A percentile compares a stretch with the other conserved stretches of the same genome.
phyloP scores from a whole-genome alignment of 2,888 invertebrate genomes.

The Criorhina ranunculi region DNA sequence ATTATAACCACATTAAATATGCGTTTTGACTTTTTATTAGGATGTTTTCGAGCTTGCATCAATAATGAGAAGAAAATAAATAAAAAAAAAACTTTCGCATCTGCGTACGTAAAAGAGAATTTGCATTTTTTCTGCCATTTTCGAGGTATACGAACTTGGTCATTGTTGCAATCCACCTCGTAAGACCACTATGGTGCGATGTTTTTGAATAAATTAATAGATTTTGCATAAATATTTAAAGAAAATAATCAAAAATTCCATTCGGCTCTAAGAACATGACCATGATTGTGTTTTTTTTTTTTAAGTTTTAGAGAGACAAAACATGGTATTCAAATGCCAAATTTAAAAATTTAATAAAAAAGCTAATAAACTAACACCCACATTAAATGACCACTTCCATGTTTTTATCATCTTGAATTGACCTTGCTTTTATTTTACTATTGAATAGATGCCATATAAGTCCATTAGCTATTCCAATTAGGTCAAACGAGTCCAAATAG shows the following conservation, averaged over 20 bases:
- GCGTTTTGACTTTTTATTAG: too few species aligned
- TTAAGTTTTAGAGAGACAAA: too few species aligned
- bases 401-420: not conserved
- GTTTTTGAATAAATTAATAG: constrained; percentile 3
- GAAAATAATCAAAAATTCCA: constrained; percentile 3
- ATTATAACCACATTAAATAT: not conserved
- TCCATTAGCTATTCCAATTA: not conserved
- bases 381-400: not conserved
- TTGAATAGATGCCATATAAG: not conserved
- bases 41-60: too few species aligned
- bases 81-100: too few species aligned
- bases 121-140: not conserved
- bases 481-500: not conserved
- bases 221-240: constrained; percentile 1
- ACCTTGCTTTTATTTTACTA: constrained; percentile 6
- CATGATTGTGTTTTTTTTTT: too few species aligned
- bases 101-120: not conserved
- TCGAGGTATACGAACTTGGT: not conserved
- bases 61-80: too few species aligned
- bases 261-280: not conserved
- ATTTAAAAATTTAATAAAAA: constrained; percentile 9
- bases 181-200: constrained; percentile 9
- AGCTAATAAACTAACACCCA: constrained; percentile 22
- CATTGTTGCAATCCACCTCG: constrained; percentile 3
- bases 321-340: not conserved